Conservation (phyloP, 2,797 vertebrate genomes). For the Luscinia luscinia region DNA sequence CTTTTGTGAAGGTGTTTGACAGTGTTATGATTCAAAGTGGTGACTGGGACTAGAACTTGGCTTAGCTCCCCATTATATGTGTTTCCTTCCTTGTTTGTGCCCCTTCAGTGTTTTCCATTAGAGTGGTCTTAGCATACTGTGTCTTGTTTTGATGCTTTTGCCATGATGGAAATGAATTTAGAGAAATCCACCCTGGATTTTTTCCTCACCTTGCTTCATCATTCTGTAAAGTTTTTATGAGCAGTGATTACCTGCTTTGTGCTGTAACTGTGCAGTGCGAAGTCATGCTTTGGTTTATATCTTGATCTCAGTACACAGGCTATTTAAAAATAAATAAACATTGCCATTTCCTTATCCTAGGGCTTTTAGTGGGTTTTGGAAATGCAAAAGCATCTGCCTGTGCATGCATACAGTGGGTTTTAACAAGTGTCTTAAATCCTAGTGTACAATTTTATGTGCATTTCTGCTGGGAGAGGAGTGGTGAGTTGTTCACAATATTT, state of each 20-base stretch:
- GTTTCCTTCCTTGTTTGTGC: neutral
- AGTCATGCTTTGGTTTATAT: neutral
- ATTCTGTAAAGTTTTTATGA: neutral
- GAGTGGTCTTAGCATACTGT: accelerated
- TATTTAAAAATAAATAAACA: conserved; percentile 9
- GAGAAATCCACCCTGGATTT: neutral
- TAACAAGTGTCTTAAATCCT: neutral
- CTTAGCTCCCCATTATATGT: neutral
- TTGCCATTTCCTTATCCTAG: neutral
- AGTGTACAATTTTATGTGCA: neutral
- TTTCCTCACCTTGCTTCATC: neutral
- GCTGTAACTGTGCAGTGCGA: neutral
- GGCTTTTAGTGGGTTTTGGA: neutral
- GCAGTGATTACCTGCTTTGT: neutral
- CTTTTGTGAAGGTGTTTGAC: neutral
- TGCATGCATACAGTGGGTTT: neutral
- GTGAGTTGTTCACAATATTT: neutral
- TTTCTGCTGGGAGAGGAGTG: neutral
- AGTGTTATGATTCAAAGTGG: neutral
- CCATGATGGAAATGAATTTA: neutral
- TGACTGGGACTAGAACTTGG: neutral
- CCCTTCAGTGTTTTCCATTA: neutral
- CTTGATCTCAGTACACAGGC: neutral
- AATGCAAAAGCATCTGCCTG: neutral
- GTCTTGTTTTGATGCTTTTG: neutral